Evolutionary conservation across 2,113 vertebrate species (phyloP).

Genomic region (Petrocephalus microphthalmus): DNA sequence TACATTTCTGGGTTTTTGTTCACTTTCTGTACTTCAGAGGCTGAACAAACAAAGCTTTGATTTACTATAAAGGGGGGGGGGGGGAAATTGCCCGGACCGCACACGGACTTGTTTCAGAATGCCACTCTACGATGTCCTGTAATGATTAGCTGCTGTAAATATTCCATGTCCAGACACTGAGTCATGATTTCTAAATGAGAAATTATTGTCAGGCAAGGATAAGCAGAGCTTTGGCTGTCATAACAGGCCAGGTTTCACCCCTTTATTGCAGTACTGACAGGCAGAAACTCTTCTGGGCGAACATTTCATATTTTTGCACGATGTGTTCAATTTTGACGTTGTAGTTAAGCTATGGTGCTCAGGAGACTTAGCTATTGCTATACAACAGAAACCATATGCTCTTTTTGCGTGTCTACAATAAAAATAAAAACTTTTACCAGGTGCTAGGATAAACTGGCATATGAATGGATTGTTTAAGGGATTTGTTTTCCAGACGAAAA

Average conservation of each 20-base stretch:
- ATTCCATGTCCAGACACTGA: not conserved
- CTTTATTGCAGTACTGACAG: not conserved
- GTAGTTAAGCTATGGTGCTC: not conserved
- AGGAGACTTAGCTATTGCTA: not conserved
- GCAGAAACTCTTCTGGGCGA: not conserved
- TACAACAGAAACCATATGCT: not conserved
- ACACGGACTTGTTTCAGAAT: not conserved
- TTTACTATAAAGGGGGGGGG: not conserved
- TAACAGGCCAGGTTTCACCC: not conserved
- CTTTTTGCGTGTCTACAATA: not conserved
- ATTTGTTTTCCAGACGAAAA: constrained; percentile 47
- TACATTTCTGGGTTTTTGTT: not conserved
- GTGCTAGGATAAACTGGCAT: not conserved
- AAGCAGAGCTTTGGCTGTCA: not conserved
- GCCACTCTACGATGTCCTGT: not conserved
- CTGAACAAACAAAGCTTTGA: constrained; percentile 11
- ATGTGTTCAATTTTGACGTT: not conserved
- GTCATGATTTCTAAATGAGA: not conserved
- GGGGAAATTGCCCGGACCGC: too few relatives aligned
- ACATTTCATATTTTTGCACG: not conserved
- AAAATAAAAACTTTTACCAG: not conserved
- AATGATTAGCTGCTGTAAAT: not conserved
- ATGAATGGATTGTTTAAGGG: constrained; percentile 42
- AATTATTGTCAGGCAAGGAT: not conserved
- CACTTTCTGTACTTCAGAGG: not conserved